Base-by-base conservation (phyloP, 2,888 invertebrate genomes). In the Idaea aversata region DNA sequence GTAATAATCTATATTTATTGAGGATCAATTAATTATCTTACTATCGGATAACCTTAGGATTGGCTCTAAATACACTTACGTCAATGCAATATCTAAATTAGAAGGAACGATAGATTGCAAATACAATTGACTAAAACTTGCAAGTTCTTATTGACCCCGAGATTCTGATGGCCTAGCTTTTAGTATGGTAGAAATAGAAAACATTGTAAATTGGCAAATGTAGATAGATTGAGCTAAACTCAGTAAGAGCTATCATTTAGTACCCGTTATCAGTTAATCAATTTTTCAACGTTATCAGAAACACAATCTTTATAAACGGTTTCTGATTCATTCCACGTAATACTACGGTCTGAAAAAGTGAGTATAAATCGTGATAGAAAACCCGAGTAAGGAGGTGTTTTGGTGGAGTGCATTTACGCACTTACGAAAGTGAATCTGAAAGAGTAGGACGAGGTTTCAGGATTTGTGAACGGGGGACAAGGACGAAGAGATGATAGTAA, bases 401-500 rank as follows among this genome's bases (percentile, higher is more conserved):
- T 78, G 77, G 80, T 74, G 66, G 79, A 59, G 69, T 88, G 87
- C 86, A 90, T 84, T 83, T 86, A 86, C 86, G 85, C 80, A 78
- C 72, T 75, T 81, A 81, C 64, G 85, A 87, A 87, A 89, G 87
- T 82, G 87, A 88, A 84, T 83, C 76, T 77, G 80, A 77, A 73
- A n/a, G 77, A 86, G 79, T 59, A 72, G 78, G 82, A 87, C 72
- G 65, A 70, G 57, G 35, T 10, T 69, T 79, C 68, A 16, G 62
- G 61, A 60, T 25, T 63, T 57, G 62, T 61, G 60, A 61, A 71
- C 34, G 79, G 61, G 61, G 70, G 85, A 91, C 73, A 75, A 88
- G 82, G 90, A 91, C 75, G 75, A 73, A 72, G 70, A 71, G 80
- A 81, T 80, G 78, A 81, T 88, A 87, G 90, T 90, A 88, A 85